Base-by-base conservation (phyloP, 2,888 invertebrate species). In the Drosophila prolongata region DNA sequence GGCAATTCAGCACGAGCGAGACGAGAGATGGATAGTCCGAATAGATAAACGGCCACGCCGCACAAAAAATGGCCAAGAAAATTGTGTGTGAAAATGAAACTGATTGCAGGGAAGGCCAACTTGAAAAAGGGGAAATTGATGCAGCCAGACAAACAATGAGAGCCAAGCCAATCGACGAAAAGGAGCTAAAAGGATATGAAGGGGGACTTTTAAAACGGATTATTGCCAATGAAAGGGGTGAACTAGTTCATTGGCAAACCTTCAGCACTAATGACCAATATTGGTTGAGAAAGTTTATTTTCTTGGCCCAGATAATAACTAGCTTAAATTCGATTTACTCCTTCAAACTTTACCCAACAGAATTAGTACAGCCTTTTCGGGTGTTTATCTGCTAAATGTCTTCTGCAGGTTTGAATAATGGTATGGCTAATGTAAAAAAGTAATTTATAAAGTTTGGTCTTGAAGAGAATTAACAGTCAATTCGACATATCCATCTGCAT, bases 81-180 rank as follows among this genome's bases (percentile, higher is more conserved):
- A 78, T 73, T 73, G 73, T 69, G 77, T 78, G 78, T 77, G 77
- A 84, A 87, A 87, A 77, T 75, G 77, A 87, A 79, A 82, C 84
- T 84, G 85, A 85, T 86, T 85, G 85, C 56, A 53, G 70, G 66
- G 71, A 79, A 76, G 54, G 47, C 58, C 44, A 70, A 54, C 44
- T 49, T 44, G 61, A 44, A 61, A 61, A 44, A 54, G 57, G 62
- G 59, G 72, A 73, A 75, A 76, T 78, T 69, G 79, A 67, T 75
- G 79, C 69, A 77, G 67, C 75, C 64, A 65, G 70, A 59, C 73
- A 79, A 80, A 82, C 69, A 69, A 62, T 47, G 44, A 34, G 34
- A 34, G 34, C 53, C 16, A 44, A 37, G 43, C 43, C 37, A 55
- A 40, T 47, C 40, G 16, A 30, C 19, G 40, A 19, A 37, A 5